Base-by-base conservation (phyloP, 2,888 invertebrate species). In the Apamea crenata region DNA sequence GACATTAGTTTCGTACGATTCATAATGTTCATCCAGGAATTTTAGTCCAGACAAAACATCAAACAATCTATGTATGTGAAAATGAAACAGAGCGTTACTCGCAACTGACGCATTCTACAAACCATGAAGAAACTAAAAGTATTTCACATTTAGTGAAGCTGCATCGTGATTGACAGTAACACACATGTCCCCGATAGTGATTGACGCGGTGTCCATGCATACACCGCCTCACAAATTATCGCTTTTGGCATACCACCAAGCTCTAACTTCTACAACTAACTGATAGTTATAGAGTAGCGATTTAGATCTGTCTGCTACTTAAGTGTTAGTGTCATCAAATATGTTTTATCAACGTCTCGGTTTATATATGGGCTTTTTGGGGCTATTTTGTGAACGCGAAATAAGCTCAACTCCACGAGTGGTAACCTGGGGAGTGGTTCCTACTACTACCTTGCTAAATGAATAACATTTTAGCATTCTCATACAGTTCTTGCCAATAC, bases 171-270 rank as follows among this genome's bases (percentile, higher is more conserved):
- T 90, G 93, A 91, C 92, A 84, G 79, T 67, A 83, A 70, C 81
- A 85, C 85, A 88, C 83, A 81, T 88, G 89, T 88, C 84, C 85
- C 80, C 80, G 53, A 81, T 88, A 81, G 82, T 91, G 91, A 93
- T 92, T 93, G 94, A 94, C 94, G 92, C 72, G 80, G 83, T 85
- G 90, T 91, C 90, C 86, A 83, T 88, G 90, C 90, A 85, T 85
- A 86, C 88, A 87, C 92, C 93, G 94, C 94, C 94, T 90, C 88
- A 85, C 85, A 93, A 94, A 94, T 95, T 93, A 95, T 90, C 90
- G 83, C 87, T 91, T 78, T 95, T 95, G 95, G 95, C 95, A 88
- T 86, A 81, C 80, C 80, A 94, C 95, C 95, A 95, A 94, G 81
- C 84, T 82, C 88, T 88, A 91, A 87, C 88, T 86, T 80, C 81